Evolutionary conservation across 2,888 invertebrate species (phyloP).

Genomic region (Leptinotarsa haldemani): DNA sequence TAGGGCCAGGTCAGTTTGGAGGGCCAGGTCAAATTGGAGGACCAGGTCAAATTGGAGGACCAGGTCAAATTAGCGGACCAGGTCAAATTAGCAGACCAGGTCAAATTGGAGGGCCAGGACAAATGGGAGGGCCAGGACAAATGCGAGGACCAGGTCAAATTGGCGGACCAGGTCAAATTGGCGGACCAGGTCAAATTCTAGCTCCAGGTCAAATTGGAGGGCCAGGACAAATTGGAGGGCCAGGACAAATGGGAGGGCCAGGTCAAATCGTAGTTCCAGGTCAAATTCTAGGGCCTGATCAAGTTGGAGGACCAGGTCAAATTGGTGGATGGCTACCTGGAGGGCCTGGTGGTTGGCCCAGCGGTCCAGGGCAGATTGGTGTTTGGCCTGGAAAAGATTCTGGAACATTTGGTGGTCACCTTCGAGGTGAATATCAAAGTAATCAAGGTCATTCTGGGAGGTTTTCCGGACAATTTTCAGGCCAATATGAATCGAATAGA

Average conservation of each 20-base stretch:
- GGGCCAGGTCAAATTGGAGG: slow-evolving; percentile 24
- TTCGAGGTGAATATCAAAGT: slow-evolving; percentile 51
- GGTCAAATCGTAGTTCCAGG: slow-evolving; percentile 29
- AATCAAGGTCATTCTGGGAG: slow-evolving; percentile 48
- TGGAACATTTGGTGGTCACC: slow-evolving; percentile 52
- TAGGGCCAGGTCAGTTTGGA: slow-evolving; percentile 31
- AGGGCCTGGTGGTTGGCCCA: not conserved
- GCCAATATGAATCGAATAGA: slow-evolving; percentile 52
- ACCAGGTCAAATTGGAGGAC: slow-evolving; percentile 34
- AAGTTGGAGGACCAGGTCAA: slow-evolving; percentile 9
- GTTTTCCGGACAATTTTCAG: slow-evolving; percentile 56
- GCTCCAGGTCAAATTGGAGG: slow-evolving; percentile 33
- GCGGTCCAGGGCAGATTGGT: slow-evolving; percentile 22
- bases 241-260: slow-evolving; percentile 30
- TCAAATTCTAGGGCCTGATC: slow-evolving; percentile 28
- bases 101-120: slow-evolving; percentile 32
- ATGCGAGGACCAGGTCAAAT: slow-evolving; percentile 37
- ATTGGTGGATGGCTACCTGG: slow-evolving; percentile 2
- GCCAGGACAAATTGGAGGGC: slow-evolving; percentile 37
- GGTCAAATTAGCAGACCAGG: slow-evolving; percentile 35
- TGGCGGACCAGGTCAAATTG: slow-evolving; percentile 23
- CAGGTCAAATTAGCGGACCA: slow-evolving; percentile 31
- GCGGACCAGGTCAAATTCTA: slow-evolving; percentile 18
- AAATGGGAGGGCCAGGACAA: slow-evolving; percentile 32
- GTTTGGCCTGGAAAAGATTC: not conserved